A percentile compares a stretch with the other conserved stretches of the same genome.
These are phyloP conservation scores for Trypoxylus dichotomus DNA, from an alignment of 1,140 invertebrate species.

Conservation along the genomic window DNA sequence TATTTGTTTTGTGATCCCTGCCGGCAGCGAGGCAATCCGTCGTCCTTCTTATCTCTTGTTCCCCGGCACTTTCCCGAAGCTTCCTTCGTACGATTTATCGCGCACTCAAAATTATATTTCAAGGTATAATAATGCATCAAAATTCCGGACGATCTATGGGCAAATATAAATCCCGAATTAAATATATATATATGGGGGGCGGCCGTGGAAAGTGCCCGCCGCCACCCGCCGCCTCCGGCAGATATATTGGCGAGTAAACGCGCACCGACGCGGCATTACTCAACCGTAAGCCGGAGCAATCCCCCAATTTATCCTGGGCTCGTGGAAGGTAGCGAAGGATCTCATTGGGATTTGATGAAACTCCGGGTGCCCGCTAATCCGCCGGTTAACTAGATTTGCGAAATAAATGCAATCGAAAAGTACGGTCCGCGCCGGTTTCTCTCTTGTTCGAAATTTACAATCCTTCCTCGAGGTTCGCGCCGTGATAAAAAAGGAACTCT, in stretches of 20 bases:
- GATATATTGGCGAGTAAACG: constrained; percentile 53
- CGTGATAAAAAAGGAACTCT: not conserved
- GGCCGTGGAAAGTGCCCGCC: constrained; percentile 40
- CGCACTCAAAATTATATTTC: constrained; percentile 50
- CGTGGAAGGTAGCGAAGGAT: constrained; percentile 49
- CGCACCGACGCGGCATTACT: constrained; percentile 53
- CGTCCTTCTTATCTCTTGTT: constrained; percentile 47
- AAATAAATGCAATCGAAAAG: constrained; percentile 50
- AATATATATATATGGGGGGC: constrained; percentile 46
- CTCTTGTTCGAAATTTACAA: constrained; percentile 5
- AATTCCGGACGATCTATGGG: constrained; percentile 48
- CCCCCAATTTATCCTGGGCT: constrained; percentile 54
- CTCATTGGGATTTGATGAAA: constrained; percentile 56
- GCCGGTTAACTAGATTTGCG: constrained; percentile 53
- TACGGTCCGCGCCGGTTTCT: not conserved
- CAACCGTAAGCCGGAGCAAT: constrained; percentile 54
- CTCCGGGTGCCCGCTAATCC: constrained; percentile 52
- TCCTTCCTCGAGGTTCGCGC: not conserved
- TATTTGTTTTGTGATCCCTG: constrained; percentile 54
- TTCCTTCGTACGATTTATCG: constrained; percentile 40
- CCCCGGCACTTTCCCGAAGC: constrained; percentile 39
- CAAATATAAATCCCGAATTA: constrained; percentile 54
- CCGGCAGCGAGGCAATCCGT: constrained; percentile 49
- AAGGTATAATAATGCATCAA: constrained; percentile 54
- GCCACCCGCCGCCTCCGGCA: constrained; percentile 31